Percentiles rank a stretch among this genome's conserved stretches.
Evolutionary conservation across 2,797 vertebrate genomes (phyloP).

Genomic region (Spinus olivaceus): DNA sequence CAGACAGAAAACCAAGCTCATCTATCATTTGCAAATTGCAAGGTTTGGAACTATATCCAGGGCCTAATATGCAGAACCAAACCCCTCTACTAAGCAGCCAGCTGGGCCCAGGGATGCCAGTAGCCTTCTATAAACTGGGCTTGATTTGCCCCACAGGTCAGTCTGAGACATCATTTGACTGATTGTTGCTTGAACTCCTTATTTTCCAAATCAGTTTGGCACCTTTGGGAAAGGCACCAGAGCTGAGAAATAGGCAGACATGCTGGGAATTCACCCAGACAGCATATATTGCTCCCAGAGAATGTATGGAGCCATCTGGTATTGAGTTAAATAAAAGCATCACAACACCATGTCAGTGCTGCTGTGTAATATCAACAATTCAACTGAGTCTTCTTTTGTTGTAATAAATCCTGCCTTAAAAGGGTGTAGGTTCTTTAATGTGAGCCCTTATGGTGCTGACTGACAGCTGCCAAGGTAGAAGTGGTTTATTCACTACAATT

Average conservation of each 20-base stretch:
- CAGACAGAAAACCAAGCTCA: background rate
- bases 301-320: background rate
- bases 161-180: background rate
- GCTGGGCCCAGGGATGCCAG: background rate
- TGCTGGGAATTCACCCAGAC: background rate
- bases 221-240: background rate
- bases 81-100: background rate
- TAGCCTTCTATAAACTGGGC: background rate
- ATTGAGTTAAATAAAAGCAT: background rate
- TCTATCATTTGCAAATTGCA: background rate
- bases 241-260: background rate
- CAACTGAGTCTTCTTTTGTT: background rate
- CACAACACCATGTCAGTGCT: background rate
- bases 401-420: background rate
- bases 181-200: background rate
- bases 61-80: background rate
- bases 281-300: background rate
- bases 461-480: background rate
- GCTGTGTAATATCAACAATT: background rate
- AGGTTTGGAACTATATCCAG: background rate
- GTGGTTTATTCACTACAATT: background rate
- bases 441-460: background rate
- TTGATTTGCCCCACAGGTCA: background rate
- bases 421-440: background rate
- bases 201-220: background rate